These are phyloP conservation scores for Pocota personata DNA, from an alignment of 2,888 invertebrate genomes.

Conservation along the genomic window DNA sequence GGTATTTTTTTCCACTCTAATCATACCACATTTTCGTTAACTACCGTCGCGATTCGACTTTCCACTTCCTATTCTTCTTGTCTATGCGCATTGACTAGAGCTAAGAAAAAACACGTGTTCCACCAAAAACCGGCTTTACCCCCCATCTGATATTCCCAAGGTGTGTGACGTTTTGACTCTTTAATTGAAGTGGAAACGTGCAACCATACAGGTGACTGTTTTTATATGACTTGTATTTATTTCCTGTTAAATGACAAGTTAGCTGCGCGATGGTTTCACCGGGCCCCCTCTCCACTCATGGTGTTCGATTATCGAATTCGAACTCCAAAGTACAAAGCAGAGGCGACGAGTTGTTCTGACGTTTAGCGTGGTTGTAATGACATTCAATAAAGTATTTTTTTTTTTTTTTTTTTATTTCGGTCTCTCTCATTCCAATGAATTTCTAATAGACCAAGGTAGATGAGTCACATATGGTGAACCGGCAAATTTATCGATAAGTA, in stretches of 20 bases:
- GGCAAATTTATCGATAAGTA: slow-evolving; percentile 5
- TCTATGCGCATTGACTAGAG: background rate
- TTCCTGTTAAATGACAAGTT: slow-evolving; percentile 3
- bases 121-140: background rate
- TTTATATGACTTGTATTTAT: background rate
- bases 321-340: slow-evolving; percentile 23
- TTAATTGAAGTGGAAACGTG: slow-evolving; percentile 9
- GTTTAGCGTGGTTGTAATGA: background rate
- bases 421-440: background rate
- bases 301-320: background rate
- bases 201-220: slow-evolving; percentile 9
- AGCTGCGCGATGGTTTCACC: background rate
- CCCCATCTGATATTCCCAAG: background rate
- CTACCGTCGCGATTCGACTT: background rate
- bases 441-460: background rate
- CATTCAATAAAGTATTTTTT: background rate
- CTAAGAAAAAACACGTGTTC: background rate
- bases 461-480: slow-evolving; percentile 20
- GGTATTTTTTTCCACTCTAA: background rate
- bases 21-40: background rate
- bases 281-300: background rate
- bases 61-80: background rate
- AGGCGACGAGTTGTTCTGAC: background rate
- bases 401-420: no score
- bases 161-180: background rate